Evolutionary conservation across 2,888 invertebrate genomes (phyloP).

Genomic region (Trachelus stipa): DNA sequence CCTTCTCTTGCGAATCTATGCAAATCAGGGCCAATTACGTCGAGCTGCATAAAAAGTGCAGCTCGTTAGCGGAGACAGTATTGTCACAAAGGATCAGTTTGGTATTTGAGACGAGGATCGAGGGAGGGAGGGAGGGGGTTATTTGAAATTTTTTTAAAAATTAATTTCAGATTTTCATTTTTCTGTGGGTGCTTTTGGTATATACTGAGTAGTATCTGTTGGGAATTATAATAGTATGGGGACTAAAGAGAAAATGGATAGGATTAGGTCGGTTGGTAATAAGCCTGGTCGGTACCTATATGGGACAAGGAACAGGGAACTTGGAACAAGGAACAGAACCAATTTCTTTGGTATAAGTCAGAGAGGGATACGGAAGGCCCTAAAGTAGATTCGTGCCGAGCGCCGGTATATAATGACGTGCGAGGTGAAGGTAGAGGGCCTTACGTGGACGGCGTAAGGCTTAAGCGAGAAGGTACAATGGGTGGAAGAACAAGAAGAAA

Average conservation of each 20-base stretch:
- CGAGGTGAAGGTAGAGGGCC: conserved; percentile 25
- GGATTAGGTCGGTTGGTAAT: conserved; percentile 58
- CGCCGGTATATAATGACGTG: conserved; percentile 62
- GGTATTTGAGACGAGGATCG: not conserved
- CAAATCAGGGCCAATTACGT: conserved; percentile 62
- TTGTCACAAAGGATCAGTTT: not conserved
- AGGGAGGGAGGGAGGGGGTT: too few species aligned
- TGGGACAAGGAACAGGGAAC: conserved; percentile 1
- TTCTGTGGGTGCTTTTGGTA: not conserved
- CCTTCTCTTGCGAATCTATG: conserved; percentile 50
- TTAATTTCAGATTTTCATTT: not conserved
- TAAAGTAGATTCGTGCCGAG: conserved; percentile 63
- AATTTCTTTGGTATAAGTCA: conserved; percentile 6
- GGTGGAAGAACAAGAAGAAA: conserved; percentile 14
- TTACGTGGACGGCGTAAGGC: not conserved
- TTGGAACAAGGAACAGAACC: conserved; percentile 6
- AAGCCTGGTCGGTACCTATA: conserved; percentile 38
- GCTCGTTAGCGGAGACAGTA: conserved; percentile 47
- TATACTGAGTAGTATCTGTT: not conserved
- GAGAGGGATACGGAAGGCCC: conserved; percentile 31
- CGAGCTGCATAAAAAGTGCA: conserved; percentile 58
- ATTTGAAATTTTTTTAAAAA: not conserved
- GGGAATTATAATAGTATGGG: conserved; percentile 16
- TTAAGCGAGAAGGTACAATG: conserved; percentile 12
- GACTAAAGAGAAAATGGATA: conserved; percentile 57